Percentiles rank a stretch among this genome's conserved stretches.
Evolutionary conservation across 2,888 invertebrate genomes (phyloP).

Genomic region (Cosmia pyralina): DNA sequence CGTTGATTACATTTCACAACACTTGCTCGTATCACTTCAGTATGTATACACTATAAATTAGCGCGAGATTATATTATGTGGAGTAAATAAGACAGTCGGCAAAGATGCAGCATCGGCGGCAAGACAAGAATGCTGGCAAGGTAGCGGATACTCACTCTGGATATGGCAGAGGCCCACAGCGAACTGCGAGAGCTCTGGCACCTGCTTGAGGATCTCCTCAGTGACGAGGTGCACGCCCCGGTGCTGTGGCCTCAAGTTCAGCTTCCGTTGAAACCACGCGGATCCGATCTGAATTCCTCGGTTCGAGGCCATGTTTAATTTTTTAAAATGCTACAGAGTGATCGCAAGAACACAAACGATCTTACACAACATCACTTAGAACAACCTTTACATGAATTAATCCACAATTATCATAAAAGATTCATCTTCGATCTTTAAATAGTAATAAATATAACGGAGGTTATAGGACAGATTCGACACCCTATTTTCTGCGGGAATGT

Average conservation of each 20-base stretch:
- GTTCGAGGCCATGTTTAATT: slow-evolving; percentile 95
- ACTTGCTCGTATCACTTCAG: slow-evolving; percentile 61
- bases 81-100: slow-evolving; percentile 79
- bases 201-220: slow-evolving; percentile 98
- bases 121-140: slow-evolving; percentile 73
- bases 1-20: slow-evolving; percentile 51
- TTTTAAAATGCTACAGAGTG: slow-evolving; percentile 89
- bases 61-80: slow-evolving; percentile 71
- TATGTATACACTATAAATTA: slow-evolving; percentile 64
- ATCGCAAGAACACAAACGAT: slow-evolving; percentile 89
- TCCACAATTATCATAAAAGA: slow-evolving; percentile 93
- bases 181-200: slow-evolving; percentile 98
- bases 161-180: slow-evolving; percentile 98
- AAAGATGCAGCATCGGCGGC: slow-evolving; percentile 84
- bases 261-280: slow-evolving; percentile 99
- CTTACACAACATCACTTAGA: slow-evolving; percentile 90
- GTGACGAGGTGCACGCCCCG: slow-evolving; percentile 99
- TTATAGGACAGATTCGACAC: slow-evolving; percentile 90
- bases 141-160: slow-evolving; percentile 94
- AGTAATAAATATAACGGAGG: slow-evolving; percentile 89
- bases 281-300: slow-evolving; percentile 98
- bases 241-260: slow-evolving; percentile 98
- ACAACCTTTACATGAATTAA: slow-evolving; percentile 89
- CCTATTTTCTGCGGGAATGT: slow-evolving; percentile 91
- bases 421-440: slow-evolving; percentile 91